Base-by-base conservation (phyloP, 1,140 invertebrate genomes). In the Hyles euphorbiae region DNA sequence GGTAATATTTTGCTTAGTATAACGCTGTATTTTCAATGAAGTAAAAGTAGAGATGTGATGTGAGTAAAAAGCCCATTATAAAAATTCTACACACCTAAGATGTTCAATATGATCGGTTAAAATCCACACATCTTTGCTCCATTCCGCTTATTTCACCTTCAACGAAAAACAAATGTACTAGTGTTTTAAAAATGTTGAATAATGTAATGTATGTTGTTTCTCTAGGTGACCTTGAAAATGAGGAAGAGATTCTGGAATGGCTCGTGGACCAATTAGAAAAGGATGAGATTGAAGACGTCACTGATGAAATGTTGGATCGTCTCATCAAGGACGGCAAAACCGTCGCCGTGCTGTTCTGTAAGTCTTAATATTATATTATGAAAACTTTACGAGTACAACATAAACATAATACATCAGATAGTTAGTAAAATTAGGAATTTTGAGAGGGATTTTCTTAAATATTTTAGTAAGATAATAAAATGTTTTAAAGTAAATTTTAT, bases 281-380 rank as follows among this genome's bases (percentile, higher is more conserved):
- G 69, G 97, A 98, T 87, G 96, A 98, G 91, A 98, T 98, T 72
- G 97, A 98, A 91, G 96, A 98, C 89, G 94, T 98, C 43, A 97
- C 96, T 47, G 96, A 97, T 86, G 96, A 97, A 90, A 97, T 98
- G 95, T 91, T 98, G 53, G 96, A 98, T 74, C 93, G 94, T 76
- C 91, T 98, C 52, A 94, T 98, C 57, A 95, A 95, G 74, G 95
- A 97, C 78, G 94, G 95, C 56, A 96, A 96, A 86, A 96, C 94
- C 61, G 91, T 98, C 62, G 96, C 96, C 55, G 97, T 98, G 60
- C 90, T 98, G 46, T 98, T 98, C 83, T 98, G 97, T 98, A 93
- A 94, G 94, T 92, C 65, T 45, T 48, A 5, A 8, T 8, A 2
- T 40, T 40, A 40, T 40, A 40, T 40, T 40, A 40, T 8, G 4